Percentiles rank a stretch among this genome's conserved stretches.
phyloP scores from a whole-genome alignment of 2,888 invertebrate species.

The Patella ulyssiponensis region DNA sequence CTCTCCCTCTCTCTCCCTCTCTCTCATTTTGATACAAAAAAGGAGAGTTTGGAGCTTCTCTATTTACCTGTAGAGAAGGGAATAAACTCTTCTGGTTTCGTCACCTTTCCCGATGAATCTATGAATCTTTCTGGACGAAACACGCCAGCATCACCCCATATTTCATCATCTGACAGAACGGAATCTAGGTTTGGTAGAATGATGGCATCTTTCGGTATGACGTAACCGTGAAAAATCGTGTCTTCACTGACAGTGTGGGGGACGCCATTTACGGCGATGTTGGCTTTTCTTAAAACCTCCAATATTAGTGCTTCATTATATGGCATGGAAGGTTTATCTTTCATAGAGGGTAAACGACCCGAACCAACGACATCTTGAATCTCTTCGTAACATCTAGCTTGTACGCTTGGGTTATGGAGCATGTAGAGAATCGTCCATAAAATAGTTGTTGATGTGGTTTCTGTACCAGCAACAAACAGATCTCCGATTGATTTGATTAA shows the following conservation, averaged over 20 bases:
- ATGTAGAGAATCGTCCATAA: conserved; percentile 87
- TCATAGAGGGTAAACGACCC: conserved; percentile 38
- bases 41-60: too few relatives aligned
- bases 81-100: conserved; percentile 35
- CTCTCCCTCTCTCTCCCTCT: too few relatives aligned
- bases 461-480: conserved; percentile 70
- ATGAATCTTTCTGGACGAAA: conserved; percentile 60
- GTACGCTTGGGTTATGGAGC: conserved; percentile 81
- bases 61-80: conserved; percentile 44
- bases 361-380: conserved; percentile 65
- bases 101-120: conserved; percentile 32
- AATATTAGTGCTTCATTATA: conserved; percentile 59
- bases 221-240: conserved; percentile 51
- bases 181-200: conserved; percentile 52
- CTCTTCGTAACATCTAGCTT: conserved; percentile 41
- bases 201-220: conserved; percentile 56
- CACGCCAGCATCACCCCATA: conserved; percentile 47
- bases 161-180: conserved; percentile 45
- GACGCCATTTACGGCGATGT: conserved; percentile 48
- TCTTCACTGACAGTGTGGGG: conserved; percentile 51
- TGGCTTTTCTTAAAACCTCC: conserved; percentile 54
- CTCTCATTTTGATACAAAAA: too few relatives aligned
- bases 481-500: conserved; percentile 41
- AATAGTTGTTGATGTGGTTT: conserved; percentile 87
- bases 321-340: conserved; percentile 42